Conservation (phyloP, 2,888 invertebrate species). For the Exocentrus adspersus region DNA sequence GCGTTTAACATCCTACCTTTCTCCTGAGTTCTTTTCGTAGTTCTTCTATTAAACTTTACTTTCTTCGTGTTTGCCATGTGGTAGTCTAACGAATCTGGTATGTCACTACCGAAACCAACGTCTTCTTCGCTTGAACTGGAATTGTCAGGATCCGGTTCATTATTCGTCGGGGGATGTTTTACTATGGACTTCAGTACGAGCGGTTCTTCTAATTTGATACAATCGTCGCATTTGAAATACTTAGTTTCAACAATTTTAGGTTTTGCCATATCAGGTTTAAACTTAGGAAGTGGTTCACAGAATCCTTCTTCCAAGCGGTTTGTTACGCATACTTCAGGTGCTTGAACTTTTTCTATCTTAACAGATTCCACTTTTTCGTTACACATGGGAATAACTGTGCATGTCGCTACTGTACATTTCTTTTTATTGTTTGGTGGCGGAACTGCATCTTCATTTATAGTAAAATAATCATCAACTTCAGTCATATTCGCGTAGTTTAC, state of each 20-base stretch:
- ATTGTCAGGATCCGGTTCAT: neutral
- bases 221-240: constrained; percentile 36
- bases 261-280: constrained; percentile 37
- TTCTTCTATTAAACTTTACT: constrained; percentile 48
- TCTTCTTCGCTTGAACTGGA: constrained; percentile 33
- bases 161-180: constrained; percentile 25
- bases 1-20: constrained; percentile 56
- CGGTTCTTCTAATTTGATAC: constrained; percentile 47
- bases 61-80: constrained; percentile 51
- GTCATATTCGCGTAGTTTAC: constrained; percentile 33
- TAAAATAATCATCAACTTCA: constrained; percentile 31
- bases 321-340: constrained; percentile 48
- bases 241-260: constrained; percentile 32
- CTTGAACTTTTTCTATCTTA: constrained; percentile 49
- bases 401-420: constrained; percentile 25
- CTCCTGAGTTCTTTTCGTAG: constrained; percentile 32
- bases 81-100: constrained; percentile 54
- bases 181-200: constrained; percentile 55
- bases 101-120: constrained; percentile 28
- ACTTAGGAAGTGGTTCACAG: constrained; percentile 44
- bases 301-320: constrained; percentile 39
- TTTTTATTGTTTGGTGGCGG: constrained; percentile 20
- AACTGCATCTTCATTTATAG: constrained; percentile 27
- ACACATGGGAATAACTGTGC: constrained; percentile 30
- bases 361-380: constrained; percentile 35